phyloP scores from a whole-genome alignment of 2,888 invertebrate genomes.

The Caenorhabditis sulstoni region DNA sequence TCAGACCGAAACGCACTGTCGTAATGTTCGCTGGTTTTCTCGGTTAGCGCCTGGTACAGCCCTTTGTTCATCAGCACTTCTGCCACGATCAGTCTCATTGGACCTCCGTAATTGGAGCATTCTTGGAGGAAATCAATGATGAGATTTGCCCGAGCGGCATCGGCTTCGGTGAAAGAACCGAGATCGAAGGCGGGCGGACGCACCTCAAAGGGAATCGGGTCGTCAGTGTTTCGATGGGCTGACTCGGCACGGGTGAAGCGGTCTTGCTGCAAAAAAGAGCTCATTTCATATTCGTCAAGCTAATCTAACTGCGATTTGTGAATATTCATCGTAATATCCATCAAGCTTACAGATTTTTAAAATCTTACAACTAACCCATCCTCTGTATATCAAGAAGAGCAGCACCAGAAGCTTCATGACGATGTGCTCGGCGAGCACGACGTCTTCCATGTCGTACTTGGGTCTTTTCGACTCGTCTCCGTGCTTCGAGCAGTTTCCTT shows the following conservation, averaged over 20 bases:
- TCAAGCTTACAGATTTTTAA: no score
- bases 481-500: slow-evolving; percentile 56
- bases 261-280: slow-evolving; percentile 15
- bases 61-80: slow-evolving; percentile 64
- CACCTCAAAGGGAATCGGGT: not conserved
- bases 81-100: slow-evolving; percentile 65
- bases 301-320: no score
- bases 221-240: not conserved
- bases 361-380: slow-evolving; percentile 59
- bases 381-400: slow-evolving; percentile 62
- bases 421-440: slow-evolving; percentile 69
- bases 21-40: slow-evolving; percentile 45
- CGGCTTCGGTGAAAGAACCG: slow-evolving; percentile 28
- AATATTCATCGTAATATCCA: no score
- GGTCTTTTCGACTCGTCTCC: slow-evolving; percentile 50
- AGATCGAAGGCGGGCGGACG: slow-evolving; percentile 17
- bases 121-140: slow-evolving; percentile 65
- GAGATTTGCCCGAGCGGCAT: slow-evolving; percentile 19
- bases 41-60: slow-evolving; percentile 63
- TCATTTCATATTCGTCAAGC: no score
- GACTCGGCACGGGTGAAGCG: slow-evolving; percentile 9
- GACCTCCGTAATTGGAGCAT: slow-evolving; percentile 69
- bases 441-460: slow-evolving; percentile 46
- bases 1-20: slow-evolving; percentile 7
- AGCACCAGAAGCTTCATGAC: slow-evolving; percentile 66